These are phyloP conservation scores for Odontocerum albicorne DNA, from an alignment of 2,888 invertebrate genomes.

Conservation along the genomic window DNA sequence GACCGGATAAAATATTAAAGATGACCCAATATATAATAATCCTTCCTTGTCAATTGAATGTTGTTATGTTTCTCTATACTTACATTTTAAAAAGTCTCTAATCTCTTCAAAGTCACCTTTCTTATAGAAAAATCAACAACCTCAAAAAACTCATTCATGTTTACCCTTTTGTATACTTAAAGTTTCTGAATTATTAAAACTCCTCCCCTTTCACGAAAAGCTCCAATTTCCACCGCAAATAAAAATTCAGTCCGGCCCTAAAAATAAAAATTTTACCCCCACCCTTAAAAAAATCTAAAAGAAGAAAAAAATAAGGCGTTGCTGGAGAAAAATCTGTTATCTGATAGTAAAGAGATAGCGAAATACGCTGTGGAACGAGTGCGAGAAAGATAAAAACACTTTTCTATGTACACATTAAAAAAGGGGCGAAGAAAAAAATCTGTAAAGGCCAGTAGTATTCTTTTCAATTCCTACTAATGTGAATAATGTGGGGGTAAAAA, in stretches of 20 bases:
- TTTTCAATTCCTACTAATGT: conserved; percentile 29
- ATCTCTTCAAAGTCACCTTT: too few species aligned
- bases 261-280: conserved; percentile 22
- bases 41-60: too few species aligned
- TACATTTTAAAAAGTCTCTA: too few species aligned
- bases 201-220: conserved; percentile 1
- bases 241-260: conserved; percentile 13
- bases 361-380: conserved; percentile 3
- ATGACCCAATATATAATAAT: too few species aligned
- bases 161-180: too few species aligned
- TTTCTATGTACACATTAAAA: conserved; percentile 27
- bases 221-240: conserved; percentile 1
- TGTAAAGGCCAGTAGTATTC: conserved; percentile 28
- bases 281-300: conserved; percentile 3
- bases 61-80: too few species aligned
- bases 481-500: conserved; percentile 21
- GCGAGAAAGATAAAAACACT: conserved; percentile 16
- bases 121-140: too few species aligned
- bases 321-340: conserved; percentile 21
- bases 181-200: not conserved
- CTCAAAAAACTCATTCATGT: too few species aligned
- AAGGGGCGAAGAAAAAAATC: conserved; percentile 33
- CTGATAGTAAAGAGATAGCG: conserved; percentile 14
- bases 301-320: conserved; percentile 19
- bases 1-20: too few species aligned